Percentiles rank a stretch among this genome's conserved stretches.
Evolutionary conservation across 2,113 vertebrate genomes (phyloP).

Genomic region (Cephalopholis sonnerati): DNA sequence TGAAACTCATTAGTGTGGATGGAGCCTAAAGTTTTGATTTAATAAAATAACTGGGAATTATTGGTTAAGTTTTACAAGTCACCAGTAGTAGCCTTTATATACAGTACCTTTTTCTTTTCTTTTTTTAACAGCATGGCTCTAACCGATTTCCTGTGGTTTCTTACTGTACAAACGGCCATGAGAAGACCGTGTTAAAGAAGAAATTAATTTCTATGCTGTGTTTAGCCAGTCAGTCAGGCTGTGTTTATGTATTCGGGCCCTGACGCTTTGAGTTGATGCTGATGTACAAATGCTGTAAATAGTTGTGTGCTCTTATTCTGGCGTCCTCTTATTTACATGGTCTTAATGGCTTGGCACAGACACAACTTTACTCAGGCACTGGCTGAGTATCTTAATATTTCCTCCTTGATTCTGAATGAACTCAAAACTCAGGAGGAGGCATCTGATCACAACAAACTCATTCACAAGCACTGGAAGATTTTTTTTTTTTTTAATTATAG

Average conservation of each 20-base stretch:
- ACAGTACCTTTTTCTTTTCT: not conserved
- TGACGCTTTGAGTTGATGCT: slow-evolving; percentile 26
- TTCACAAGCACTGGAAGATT: slow-evolving; percentile 32
- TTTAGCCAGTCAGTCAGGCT: not conserved
- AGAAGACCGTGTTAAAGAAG: not conserved
- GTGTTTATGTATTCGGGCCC: slow-evolving; percentile 1
- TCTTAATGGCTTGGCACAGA: slow-evolving; percentile 19
- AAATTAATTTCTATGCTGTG: not conserved
- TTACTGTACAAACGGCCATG: not conserved
- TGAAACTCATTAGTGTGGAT: no score
- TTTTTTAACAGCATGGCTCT: not conserved
- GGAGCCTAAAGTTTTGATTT: not conserved
- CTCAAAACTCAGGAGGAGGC: slow-evolving; percentile 1
- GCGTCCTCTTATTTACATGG: slow-evolving; percentile 28
- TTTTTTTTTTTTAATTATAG: not conserved
- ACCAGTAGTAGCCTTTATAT: not conserved
- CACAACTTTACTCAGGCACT: slow-evolving; percentile 11
- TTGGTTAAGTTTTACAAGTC: not conserved
- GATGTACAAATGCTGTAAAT: slow-evolving; percentile 70
- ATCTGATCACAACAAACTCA: slow-evolving; percentile 27
- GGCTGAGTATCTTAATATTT: not conserved
- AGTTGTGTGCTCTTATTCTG: slow-evolving; percentile 43
- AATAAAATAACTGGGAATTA: not conserved
- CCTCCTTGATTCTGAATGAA: slow-evolving; percentile 12
- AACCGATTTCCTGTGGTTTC: not conserved